phyloP scores from a whole-genome alignment of 2,113 vertebrate genomes.

The Corythornis vintsioides region DNA sequence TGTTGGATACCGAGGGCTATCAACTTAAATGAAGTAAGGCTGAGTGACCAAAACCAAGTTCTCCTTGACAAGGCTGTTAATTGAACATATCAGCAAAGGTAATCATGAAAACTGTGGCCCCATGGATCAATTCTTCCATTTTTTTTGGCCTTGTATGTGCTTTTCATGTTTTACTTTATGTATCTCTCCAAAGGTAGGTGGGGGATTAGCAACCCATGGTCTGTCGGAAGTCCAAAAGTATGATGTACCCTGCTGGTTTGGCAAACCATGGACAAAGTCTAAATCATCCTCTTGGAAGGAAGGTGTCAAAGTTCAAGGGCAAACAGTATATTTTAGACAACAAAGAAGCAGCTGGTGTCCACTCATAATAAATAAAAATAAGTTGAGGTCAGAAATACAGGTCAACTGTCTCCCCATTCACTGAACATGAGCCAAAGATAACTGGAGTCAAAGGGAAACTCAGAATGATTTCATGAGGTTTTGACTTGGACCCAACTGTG shows the following conservation, averaged over 20 bases:
- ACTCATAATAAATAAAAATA: conserved; percentile 66
- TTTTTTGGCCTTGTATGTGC: neutral
- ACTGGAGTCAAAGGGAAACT: conserved; percentile 34
- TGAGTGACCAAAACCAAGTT: conserved; percentile 64
- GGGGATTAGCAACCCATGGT: neutral
- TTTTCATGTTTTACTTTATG: neutral
- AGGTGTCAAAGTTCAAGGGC: conserved; percentile 55
- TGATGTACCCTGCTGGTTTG: conserved; percentile 38
- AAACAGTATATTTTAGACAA: conserved; percentile 57
- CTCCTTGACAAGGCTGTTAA: conserved; percentile 48
- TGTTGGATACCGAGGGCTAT: conserved; percentile 70
- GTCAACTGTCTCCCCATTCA: conserved; percentile 34
- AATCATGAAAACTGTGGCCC: neutral
- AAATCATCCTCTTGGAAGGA: conserved; percentile 51
- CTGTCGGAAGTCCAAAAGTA: conserved; percentile 37
- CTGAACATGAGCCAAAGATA: conserved; percentile 48
- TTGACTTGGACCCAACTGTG: conserved; percentile 18
- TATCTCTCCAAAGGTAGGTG: neutral
- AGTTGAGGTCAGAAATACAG: conserved; percentile 47
- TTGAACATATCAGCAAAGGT: conserved; percentile 18
- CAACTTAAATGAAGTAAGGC: conserved; percentile 64
- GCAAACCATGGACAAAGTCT: conserved; percentile 16
- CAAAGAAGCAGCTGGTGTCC: conserved; percentile 61
- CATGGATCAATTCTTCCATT: neutral
- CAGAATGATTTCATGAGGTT: conserved; percentile 13